These are phyloP conservation scores for Garrulus glandarius DNA, from an alignment of 2,797 vertebrate genomes.

Conservation along the genomic window DNA sequence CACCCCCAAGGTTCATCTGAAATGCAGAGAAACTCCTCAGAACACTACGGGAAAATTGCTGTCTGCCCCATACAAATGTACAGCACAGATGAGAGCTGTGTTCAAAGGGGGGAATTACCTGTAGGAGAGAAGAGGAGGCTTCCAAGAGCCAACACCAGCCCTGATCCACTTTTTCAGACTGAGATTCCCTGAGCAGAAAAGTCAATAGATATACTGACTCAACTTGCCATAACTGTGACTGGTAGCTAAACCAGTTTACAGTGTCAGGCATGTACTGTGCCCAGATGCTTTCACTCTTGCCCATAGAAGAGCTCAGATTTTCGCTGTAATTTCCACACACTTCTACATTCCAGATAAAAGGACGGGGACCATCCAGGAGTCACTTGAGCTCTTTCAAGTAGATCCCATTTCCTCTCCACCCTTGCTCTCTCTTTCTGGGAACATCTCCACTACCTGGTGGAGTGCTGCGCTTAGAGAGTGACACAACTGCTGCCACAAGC, in stretches of 20 bases:
- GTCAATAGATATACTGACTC: not conserved
- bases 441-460: not conserved
- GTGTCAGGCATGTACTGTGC: not conserved
- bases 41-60: not conserved
- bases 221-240: not conserved
- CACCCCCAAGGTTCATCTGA: not conserved
- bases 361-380: not conserved
- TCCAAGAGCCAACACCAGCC: not conserved
- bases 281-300: not conserved
- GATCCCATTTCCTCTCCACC: not conserved
- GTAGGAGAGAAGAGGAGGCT: not conserved
- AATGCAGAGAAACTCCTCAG: not conserved
- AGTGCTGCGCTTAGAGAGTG: not conserved
- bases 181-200: not conserved
- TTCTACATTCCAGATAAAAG: not conserved
- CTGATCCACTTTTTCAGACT: not conserved
- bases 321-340: not conserved
- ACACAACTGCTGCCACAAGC: not conserved
- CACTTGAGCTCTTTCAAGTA: not conserved
- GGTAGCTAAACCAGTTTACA: not conserved
- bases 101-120: not conserved
- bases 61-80: not conserved
- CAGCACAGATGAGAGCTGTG: not conserved
- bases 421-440: not conserved
- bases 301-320: not conserved